Evolutionary conservation across 2,797 vertebrate species (phyloP), one percentile per base, ranked within the genome.

Genomic region (Pristis pectinata): DNA sequence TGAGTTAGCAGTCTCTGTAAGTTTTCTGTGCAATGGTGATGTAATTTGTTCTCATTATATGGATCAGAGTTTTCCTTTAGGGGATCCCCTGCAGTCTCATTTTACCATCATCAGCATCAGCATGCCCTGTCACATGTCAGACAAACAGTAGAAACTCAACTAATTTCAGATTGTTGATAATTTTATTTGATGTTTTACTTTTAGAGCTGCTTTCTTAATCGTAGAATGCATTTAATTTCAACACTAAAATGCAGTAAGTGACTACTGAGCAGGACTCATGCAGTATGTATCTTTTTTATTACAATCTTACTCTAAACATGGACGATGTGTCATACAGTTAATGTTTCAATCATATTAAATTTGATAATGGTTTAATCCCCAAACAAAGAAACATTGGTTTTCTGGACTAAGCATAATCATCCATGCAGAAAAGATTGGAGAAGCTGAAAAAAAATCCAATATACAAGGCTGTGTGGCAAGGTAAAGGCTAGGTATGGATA

Each of bases 281-380:
- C 56, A 56, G 56, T n/a, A 15, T n/a, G 15, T 13, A n/a, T 17
- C 27, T 49, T 22, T 17, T 61, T 59, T 89, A 34, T 34, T 37
- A 37, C 85, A 61, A 17, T 64, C 89, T 61, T n/a, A n/a, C 53
- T 89, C 13, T 19, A 19, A 89, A 30, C 85, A 89, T 89, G 53
- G 59, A 89, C 15, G 56, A 56, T 37, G 85, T 89, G 85, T 89
- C 85, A 15, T 6, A 89, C 85, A 64, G 56, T 61, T 30, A 89
- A 89, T 17, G 15, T 61, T n/a, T 37, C 19, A 59, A 89, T 56
- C 34, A 64, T 89, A 89, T 89, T 89, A 89, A 61, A 89, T 89
- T 89, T 89, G 34, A 59, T 59, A 89, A 89, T 89, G 56, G 56
- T 37, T 61, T 89, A 89, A 89, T 64, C 53, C 85, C 13, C 85